phyloP scores from a whole-genome alignment of 2,888 invertebrate species.

The Drosophila atripex region DNA sequence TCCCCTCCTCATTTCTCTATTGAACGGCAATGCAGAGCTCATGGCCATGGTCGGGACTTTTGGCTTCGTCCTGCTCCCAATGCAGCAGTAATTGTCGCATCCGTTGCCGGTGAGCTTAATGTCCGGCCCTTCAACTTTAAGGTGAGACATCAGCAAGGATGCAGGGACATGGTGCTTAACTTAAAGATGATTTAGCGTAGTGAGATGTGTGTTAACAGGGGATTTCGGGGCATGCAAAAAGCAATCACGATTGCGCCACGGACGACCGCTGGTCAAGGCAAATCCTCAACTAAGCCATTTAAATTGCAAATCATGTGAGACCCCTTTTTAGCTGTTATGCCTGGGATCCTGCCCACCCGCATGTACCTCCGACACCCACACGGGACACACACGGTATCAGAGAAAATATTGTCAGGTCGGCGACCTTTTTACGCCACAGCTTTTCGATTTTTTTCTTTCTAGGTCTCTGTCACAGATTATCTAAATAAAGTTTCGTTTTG shows the following conservation, averaged over 20 bases:
- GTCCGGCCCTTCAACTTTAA: conserved; percentile 29
- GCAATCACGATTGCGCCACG: conserved; percentile 21
- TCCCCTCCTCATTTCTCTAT: conserved; percentile 21
- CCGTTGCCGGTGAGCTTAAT: conserved; percentile 52
- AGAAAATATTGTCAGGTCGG: conserved; percentile 39
- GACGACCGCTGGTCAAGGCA: conserved; percentile 27
- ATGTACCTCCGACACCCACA: conserved; percentile 3
- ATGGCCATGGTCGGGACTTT: conserved; percentile 59
- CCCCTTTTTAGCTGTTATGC: conserved; percentile 30
- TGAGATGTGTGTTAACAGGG: conserved; percentile 28
- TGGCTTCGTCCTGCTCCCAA: conserved; percentile 24
- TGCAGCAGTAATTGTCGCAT: conserved; percentile 71
- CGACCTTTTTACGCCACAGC: conserved; percentile 42
- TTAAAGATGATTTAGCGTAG: conserved; percentile 32
- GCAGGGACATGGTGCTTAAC: not conserved
- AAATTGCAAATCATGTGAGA: conserved; percentile 49
- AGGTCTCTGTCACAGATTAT: conserved; percentile 49
- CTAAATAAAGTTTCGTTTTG: conserved; percentile 31
- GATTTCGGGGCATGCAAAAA: conserved; percentile 21
- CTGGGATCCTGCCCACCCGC: conserved; percentile 7
- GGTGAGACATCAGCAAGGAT: conserved; percentile 30
- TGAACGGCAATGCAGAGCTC: conserved; percentile 50
- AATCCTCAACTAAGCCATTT: conserved; percentile 54
- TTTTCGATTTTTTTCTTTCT: conserved; percentile 31
- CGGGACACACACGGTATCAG: conserved; percentile 22